These are phyloP conservation scores for Drosophila barbarae DNA, from an alignment of 2,888 invertebrate genomes.

Conservation along the genomic window DNA sequence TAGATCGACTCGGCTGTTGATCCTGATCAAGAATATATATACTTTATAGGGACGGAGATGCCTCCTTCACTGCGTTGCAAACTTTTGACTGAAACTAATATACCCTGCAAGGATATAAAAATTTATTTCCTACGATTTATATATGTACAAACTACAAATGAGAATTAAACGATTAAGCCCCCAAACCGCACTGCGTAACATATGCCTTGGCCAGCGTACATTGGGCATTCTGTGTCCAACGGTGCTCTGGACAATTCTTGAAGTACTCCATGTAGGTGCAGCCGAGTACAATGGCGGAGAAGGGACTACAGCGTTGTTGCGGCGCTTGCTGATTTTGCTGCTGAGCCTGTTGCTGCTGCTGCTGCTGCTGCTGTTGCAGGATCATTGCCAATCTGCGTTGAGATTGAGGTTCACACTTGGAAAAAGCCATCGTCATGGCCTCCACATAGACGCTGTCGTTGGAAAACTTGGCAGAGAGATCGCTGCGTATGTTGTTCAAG, in stretches of 20 bases:
- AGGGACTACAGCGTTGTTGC: constrained; percentile 71
- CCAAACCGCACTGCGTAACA: constrained; percentile 74
- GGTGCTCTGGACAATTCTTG: constrained; percentile 76
- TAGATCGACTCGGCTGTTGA: too few relatives aligned
- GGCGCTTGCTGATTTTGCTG: constrained; percentile 34
- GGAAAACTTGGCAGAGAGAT: constrained; percentile 67
- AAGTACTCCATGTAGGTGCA: constrained; percentile 79
- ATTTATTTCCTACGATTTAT: constrained; percentile 8
- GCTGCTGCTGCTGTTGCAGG: constrained; percentile 48
- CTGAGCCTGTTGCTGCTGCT: constrained; percentile 33
- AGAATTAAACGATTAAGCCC: constrained; percentile 46
- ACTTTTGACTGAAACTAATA: too few relatives aligned
- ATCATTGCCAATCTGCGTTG: constrained; percentile 62
- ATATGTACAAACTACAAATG: constrained; percentile 10
- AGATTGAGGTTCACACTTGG: constrained; percentile 72
- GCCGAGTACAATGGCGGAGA: constrained; percentile 76
- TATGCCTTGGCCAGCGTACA: constrained; percentile 76
- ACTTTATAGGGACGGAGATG: too few relatives aligned
- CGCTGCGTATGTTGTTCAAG: constrained; percentile 57
- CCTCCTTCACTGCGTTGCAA: too few relatives aligned
- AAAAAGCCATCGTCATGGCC: constrained; percentile 69
- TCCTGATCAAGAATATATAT: too few relatives aligned
- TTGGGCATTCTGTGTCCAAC: constrained; percentile 73
- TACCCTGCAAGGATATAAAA: background rate
- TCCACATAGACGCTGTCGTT: constrained; percentile 72